Evolutionary conservation across 2,797 vertebrate species (phyloP).

Genomic region (Hipposideros larvatus): DNA sequence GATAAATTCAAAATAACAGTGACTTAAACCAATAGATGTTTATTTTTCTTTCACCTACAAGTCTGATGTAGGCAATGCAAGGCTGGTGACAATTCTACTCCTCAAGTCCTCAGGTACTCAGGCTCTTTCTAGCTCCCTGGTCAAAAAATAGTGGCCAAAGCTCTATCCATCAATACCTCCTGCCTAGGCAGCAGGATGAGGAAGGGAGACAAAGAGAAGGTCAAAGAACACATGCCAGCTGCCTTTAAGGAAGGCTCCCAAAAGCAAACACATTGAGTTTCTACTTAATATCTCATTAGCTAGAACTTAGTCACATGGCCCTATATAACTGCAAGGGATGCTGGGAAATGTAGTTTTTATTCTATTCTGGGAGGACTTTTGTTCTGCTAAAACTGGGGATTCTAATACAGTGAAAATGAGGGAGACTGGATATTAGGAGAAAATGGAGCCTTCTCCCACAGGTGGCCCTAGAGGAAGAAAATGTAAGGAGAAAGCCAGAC

Average conservation of each 20-base stretch:
- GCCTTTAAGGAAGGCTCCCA: not conserved
- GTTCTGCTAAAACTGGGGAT: not conserved
- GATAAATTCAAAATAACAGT: not conserved
- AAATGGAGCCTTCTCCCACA: not conserved
- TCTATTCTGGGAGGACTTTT: not conserved
- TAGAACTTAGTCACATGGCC: not conserved
- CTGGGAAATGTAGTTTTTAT: conserved; percentile 57
- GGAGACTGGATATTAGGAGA: not conserved
- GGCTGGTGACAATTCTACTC: not conserved
- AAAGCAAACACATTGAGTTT: not conserved
- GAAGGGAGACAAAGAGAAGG: not conserved
- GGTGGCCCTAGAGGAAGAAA: not conserved
- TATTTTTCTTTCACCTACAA: not conserved
- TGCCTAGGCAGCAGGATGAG: not conserved
- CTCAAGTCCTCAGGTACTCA: not conserved
- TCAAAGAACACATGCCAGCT: not conserved
- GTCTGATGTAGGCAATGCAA: not conserved
- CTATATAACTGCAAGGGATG: conserved; percentile 56
- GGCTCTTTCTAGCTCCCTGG: not conserved
- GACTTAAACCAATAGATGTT: not conserved
- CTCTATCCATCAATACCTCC: not conserved
- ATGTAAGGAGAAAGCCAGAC: not conserved
- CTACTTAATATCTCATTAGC: not conserved
- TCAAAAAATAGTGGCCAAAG: not conserved
- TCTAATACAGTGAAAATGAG: not conserved